Evolutionary conservation across 2,888 invertebrate genomes (phyloP).

Genomic region (Cosmorhoe ocellata): DNA sequence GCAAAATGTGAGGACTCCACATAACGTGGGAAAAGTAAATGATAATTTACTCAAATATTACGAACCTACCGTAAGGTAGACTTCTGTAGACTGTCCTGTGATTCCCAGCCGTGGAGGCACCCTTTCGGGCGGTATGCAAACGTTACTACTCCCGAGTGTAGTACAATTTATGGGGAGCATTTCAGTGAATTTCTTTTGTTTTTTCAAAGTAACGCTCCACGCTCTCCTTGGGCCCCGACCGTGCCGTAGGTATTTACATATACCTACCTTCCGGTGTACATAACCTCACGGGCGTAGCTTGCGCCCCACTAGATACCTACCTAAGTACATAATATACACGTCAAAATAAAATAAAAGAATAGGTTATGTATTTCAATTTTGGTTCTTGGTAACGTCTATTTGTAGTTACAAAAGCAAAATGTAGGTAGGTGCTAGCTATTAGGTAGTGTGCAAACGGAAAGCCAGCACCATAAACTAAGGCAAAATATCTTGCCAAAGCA

Average conservation of each 20-base stretch:
- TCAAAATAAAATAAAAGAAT: no score
- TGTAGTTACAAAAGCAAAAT: no score
- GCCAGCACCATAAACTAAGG: no score
- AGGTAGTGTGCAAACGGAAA: no score
- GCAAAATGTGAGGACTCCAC: no score
- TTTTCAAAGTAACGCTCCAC: conserved; percentile 61
- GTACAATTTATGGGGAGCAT: conserved; percentile 78
- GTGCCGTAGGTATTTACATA: conserved; percentile 50
- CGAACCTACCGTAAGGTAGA: no score
- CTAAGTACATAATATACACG: background rate
- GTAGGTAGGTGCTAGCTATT: no score
- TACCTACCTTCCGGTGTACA: conserved; percentile 33
- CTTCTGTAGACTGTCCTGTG: background rate
- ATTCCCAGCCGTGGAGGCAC: conserved; percentile 19
- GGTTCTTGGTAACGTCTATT: no score
- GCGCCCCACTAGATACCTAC: conserved; percentile 7
- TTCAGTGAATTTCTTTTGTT: conserved; percentile 77
- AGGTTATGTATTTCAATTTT: no score
- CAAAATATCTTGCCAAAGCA: no score
- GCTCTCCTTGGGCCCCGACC: conserved; percentile 38
- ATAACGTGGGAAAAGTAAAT: no score
- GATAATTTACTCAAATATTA: no score
- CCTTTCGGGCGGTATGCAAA: conserved; percentile 72
- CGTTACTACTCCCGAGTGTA: conserved; percentile 69
- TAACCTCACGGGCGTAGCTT: conserved; percentile 23